Evolutionary conservation across 1,140 invertebrate genomes (phyloP).

Genomic region (Philopotamus ludificatus): DNA sequence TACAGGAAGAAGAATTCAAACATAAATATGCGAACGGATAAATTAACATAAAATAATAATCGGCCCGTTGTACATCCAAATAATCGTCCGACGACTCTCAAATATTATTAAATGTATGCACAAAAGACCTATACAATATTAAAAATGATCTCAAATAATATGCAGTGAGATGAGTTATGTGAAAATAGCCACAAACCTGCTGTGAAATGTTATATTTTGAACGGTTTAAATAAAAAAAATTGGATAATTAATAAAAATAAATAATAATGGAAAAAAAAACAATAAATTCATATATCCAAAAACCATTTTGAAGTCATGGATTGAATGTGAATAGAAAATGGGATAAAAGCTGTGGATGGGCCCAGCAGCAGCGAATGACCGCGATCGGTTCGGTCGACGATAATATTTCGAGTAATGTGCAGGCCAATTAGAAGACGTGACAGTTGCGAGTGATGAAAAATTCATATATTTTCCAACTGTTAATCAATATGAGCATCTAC

Average conservation of each 20-base stretch:
- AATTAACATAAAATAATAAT: neutral
- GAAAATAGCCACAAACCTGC: slow-evolving; percentile 21
- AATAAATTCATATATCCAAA: slow-evolving; percentile 24
- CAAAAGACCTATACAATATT: slow-evolving; percentile 3
- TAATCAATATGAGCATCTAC: slow-evolving; percentile 59
- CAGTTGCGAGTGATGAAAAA: slow-evolving; percentile 49
- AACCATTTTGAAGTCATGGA: slow-evolving; percentile 32
- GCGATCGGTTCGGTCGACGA: slow-evolving; percentile 12
- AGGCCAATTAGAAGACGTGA: slow-evolving; percentile 40
- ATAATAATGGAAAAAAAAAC: slow-evolving; percentile 11
- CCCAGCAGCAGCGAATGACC: slow-evolving; percentile 8
- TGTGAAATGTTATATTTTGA: neutral
- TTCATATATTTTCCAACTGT: slow-evolving; percentile 51
- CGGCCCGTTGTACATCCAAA: slow-evolving; percentile 18
- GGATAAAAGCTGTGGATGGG: slow-evolving; percentile 13
- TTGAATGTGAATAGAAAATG: slow-evolving; percentile 9
- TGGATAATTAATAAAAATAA: slow-evolving; percentile 12
- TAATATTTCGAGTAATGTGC: slow-evolving; percentile 6
- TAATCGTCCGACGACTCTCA: neutral
- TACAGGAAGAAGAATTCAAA: too few species aligned
- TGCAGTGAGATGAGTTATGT: slow-evolving; percentile 19
- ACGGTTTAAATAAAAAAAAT: neutral
- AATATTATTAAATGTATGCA: slow-evolving; percentile 5
- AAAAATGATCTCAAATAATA: neutral
- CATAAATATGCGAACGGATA: too few species aligned